Conservation (phyloP, 2,113 vertebrate species). For the Bufo gargarizans region DNA sequence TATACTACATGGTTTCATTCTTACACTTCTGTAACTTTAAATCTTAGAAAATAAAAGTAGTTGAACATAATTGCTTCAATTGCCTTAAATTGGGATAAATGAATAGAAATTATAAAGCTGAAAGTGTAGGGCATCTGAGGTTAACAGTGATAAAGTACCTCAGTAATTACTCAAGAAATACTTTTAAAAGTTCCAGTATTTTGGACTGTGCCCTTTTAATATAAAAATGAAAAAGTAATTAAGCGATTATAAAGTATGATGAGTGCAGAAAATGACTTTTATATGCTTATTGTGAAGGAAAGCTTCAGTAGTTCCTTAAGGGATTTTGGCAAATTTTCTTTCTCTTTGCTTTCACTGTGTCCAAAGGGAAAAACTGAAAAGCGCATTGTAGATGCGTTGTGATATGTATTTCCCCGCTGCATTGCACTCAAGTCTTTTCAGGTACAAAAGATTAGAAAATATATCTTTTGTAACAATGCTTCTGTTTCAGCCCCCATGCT, state of each 20-base stretch:
- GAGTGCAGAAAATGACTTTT: slow-evolving; percentile 12
- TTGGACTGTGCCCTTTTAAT: slow-evolving; percentile 31
- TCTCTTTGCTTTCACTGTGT: background rate
- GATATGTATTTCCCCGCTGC: background rate
- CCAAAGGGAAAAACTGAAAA: slow-evolving; percentile 11
- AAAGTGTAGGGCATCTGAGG: slow-evolving; percentile 33
- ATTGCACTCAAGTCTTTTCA: background rate
- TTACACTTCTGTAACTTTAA: slow-evolving; percentile 2
- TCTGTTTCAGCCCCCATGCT: background rate
- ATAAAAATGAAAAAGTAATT: slow-evolving; percentile 42
- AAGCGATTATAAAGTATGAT: slow-evolving; percentile 45
- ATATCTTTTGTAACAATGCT: slow-evolving; percentile 4
- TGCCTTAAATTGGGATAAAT: slow-evolving; percentile 23
- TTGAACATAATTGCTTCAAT: slow-evolving; percentile 43
- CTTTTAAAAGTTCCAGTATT: slow-evolving; percentile 27
- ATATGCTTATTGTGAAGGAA: background rate
- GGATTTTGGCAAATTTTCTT: background rate
- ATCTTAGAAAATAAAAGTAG: slow-evolving; percentile 24
- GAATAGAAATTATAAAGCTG: slow-evolving; percentile 28
- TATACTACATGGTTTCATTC: slow-evolving; percentile 11
- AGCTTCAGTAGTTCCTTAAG: background rate
- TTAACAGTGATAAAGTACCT: slow-evolving; percentile 38
- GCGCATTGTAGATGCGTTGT: background rate
- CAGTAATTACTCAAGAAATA: slow-evolving; percentile 43
- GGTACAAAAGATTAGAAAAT: slow-evolving; percentile 1